Conservation (phyloP, 2,797 vertebrate species). For the Xenops minutus region DNA sequence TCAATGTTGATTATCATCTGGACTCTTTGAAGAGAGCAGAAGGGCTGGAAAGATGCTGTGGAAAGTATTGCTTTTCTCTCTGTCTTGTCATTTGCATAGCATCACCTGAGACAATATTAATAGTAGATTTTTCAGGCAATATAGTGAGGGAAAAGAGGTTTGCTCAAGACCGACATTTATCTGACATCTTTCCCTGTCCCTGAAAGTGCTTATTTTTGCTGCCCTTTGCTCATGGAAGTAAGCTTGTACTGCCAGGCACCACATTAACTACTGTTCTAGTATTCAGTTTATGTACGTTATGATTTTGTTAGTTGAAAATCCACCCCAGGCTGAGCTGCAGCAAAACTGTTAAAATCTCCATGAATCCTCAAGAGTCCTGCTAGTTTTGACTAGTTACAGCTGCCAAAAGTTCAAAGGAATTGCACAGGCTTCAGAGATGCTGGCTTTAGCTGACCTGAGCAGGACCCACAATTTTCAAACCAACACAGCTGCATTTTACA, state of each 20-base stretch:
- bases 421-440: not conserved
- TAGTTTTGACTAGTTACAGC: conserved; percentile 27
- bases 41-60: not conserved
- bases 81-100: not conserved
- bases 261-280: not conserved
- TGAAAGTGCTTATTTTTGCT: conserved; percentile 22
- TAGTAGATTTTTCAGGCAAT: not conserved
- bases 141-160: not conserved
- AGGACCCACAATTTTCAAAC: conserved; percentile 57
- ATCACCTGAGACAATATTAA: not conserved
- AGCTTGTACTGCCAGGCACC: not conserved
- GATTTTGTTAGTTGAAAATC: conserved; percentile 15
- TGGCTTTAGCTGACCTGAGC: conserved; percentile 45
- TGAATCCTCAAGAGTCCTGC: not conserved
- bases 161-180: not conserved
- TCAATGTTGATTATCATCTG: not conserved
- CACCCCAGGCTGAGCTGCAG: not conserved
- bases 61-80: not conserved
- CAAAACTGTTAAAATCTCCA: not conserved
- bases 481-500: conserved; percentile 72
- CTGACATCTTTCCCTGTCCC: not conserved
- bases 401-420: conserved; percentile 41
- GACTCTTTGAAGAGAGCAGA: not conserved
- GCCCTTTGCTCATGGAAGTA: not conserved
- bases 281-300: not conserved